These are phyloP conservation scores for Synodontis membranacea DNA, from an alignment of 2,113 vertebrate species.

Conservation along the genomic window DNA sequence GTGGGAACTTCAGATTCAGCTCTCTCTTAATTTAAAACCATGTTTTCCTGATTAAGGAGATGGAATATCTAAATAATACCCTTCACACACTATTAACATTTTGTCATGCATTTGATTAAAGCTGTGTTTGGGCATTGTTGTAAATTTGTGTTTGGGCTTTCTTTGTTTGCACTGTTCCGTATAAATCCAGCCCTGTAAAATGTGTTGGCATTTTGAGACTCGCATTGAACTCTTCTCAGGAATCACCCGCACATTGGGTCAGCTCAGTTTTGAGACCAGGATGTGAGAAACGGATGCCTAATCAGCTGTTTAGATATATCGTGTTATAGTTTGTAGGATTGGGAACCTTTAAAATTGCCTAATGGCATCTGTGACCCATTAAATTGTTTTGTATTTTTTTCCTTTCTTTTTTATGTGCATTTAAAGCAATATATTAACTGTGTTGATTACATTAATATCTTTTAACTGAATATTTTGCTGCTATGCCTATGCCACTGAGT, in stretches of 20 bases:
- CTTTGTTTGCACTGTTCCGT: neutral
- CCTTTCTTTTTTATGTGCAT: no score
- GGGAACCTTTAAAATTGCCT: neutral
- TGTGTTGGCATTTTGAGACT: conserved; percentile 12
- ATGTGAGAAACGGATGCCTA: neutral
- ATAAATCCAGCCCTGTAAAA: neutral
- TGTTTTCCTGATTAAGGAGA: neutral
- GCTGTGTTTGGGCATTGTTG: neutral
- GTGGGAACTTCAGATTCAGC: neutral
- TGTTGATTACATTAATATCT: no score
- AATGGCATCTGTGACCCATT: neutral
- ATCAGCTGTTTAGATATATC: neutral
- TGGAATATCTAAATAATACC: neutral
- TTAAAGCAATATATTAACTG: neutral
- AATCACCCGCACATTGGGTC: neutral
- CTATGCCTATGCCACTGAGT: neutral
- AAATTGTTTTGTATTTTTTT: no score
- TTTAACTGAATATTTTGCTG: neutral
- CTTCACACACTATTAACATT: conserved; percentile 4
- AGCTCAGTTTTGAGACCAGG: neutral
- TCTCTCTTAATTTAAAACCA: conserved; percentile 22
- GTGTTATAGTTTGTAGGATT: neutral
- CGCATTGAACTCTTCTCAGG: neutral
- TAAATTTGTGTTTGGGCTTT: neutral
- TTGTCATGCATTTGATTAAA: neutral